These are phyloP conservation scores for Papilio polyxenes DNA, from an alignment of 1,140 invertebrate genomes.

Conservation along the genomic window DNA sequence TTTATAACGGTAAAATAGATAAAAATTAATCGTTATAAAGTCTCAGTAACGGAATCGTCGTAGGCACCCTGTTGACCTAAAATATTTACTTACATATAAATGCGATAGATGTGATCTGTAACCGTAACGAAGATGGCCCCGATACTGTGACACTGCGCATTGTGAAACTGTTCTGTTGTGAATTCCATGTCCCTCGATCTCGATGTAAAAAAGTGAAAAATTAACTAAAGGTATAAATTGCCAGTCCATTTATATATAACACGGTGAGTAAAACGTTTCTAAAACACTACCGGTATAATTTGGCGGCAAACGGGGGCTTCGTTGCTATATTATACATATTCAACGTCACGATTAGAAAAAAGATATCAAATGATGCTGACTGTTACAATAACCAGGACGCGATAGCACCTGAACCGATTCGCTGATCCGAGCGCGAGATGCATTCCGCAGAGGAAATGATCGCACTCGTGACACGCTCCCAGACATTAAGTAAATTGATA, in stretches of 20 bases:
- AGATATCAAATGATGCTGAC: slow-evolving; percentile 29
- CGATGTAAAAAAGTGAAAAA: slow-evolving; percentile 31
- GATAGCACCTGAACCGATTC: slow-evolving; percentile 21
- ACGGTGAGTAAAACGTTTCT: slow-evolving; percentile 41
- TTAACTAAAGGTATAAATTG: slow-evolving; percentile 27
- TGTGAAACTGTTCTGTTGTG: not conserved
- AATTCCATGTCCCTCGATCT: not conserved
- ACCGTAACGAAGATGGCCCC: slow-evolving; percentile 34
- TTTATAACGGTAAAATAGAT: slow-evolving; percentile 39
- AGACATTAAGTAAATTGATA: not conserved
- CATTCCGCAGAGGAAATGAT: not conserved
- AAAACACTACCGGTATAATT: slow-evolving; percentile 53
- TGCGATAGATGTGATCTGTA: slow-evolving; percentile 26
- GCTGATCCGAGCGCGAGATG: not conserved
- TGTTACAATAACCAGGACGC: slow-evolving; percentile 3
- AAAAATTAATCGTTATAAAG: slow-evolving; percentile 44
- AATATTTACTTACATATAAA: slow-evolving; percentile 40
- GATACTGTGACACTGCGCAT: not conserved
- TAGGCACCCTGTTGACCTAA: slow-evolving; percentile 60
- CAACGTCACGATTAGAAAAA: slow-evolving; percentile 37
- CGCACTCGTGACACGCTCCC: not conserved
- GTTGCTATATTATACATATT: slow-evolving; percentile 42
- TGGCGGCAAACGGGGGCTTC: slow-evolving; percentile 53
- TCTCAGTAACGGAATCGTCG: slow-evolving; percentile 43
- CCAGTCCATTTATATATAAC: slow-evolving; percentile 32